Evolutionary conservation across 2,113 vertebrate species (phyloP).

Genomic region (Thinocorus orbignyianus): DNA sequence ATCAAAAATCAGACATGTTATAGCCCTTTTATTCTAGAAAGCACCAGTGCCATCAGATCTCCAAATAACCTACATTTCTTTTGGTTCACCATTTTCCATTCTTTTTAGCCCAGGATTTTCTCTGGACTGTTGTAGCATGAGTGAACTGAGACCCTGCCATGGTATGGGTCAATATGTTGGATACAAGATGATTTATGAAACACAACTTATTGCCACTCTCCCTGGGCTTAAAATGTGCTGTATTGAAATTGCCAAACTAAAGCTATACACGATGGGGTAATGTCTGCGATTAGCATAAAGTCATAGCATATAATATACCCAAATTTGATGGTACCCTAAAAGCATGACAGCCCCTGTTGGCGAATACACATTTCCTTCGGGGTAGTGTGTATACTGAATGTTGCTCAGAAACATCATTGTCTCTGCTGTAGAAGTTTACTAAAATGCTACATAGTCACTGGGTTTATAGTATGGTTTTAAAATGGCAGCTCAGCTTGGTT

Average conservation of each 20-base stretch:
- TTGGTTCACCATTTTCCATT: accelerated
- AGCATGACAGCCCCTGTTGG: neutral
- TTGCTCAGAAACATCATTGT: neutral
- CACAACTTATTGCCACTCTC: neutral
- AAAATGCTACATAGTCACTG: accelerated
- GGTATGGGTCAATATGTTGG: accelerated
- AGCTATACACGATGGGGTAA: accelerated
- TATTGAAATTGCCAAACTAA: neutral
- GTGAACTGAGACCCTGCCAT: neutral
- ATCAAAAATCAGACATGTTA: neutral
- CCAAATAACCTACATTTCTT: accelerated
- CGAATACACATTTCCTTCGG: neutral
- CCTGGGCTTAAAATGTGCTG: neutral
- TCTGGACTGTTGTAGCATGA: neutral
- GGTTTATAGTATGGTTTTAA: neutral
- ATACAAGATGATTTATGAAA: neutral
- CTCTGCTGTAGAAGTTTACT: accelerated
- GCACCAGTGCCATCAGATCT: neutral
- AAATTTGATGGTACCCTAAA: accelerated
- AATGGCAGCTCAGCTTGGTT: neutral
- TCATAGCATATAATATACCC: accelerated
- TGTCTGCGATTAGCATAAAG: neutral
- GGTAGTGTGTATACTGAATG: accelerated
- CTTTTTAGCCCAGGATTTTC: neutral
- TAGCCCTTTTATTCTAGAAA: neutral